These are phyloP conservation scores for Protobothrops flavoviridis DNA, from an alignment of 2,113 vertebrate species.

Conservation along the genomic window DNA sequence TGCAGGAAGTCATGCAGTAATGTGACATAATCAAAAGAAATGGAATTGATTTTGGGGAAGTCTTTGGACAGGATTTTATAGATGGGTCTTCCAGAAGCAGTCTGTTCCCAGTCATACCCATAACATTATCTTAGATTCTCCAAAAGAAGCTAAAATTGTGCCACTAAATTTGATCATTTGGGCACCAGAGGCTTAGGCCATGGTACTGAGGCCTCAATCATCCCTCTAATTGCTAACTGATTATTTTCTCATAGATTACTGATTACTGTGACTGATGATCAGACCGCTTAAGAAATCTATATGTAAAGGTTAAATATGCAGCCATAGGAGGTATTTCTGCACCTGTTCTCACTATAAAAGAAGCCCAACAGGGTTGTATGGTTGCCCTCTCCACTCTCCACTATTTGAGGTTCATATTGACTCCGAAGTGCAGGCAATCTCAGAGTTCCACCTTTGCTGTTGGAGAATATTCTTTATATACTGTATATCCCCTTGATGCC, in stretches of 20 bases:
- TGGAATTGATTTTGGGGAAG: background rate
- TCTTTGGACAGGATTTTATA: background rate
- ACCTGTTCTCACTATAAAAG: background rate
- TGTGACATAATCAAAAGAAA: background rate
- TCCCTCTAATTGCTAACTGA: background rate
- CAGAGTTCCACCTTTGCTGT: background rate
- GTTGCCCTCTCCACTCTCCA: background rate
- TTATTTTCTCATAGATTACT: background rate
- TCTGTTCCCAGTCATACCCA: background rate
- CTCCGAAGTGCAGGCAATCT: background rate
- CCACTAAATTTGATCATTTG: background rate
- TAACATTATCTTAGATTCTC: background rate
- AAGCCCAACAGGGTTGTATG: background rate
- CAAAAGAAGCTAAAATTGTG: background rate
- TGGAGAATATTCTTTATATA: background rate
- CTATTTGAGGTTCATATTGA: background rate
- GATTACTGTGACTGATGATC: background rate
- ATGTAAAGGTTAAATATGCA: background rate
- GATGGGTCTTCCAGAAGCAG: background rate
- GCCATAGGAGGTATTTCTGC: background rate
- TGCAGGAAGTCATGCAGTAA: background rate
- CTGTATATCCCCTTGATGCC: background rate
- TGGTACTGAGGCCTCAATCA: background rate
- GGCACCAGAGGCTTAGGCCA: background rate
- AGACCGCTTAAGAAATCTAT: background rate